Evolutionary conservation across 2,888 invertebrate genomes (phyloP), one percentile per base, ranked within the genome.

Genomic region (Flexamia atlantica): DNA sequence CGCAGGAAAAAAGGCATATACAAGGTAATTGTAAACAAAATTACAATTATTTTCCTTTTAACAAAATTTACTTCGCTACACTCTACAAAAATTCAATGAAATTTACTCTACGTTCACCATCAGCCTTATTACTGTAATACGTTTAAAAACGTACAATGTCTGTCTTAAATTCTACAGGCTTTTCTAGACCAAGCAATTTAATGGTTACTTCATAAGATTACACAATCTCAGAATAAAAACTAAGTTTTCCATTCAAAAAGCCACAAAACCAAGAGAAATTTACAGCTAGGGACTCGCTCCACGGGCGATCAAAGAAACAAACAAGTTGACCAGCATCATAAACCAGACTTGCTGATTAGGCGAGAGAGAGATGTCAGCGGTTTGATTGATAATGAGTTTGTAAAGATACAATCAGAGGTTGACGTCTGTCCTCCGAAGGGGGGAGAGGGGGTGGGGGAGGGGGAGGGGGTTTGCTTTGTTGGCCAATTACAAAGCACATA

Each of bases 381-480:
- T 32, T 20, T 72, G 72, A 72, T 72, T 72, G 72, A 72, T 72
- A 72, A 72, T 72, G 72, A 72, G 72, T 72, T 72, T 72, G 72
- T 36, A 72, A 72, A 72, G 72, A 72, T 72, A 72, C 72, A 72
- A 72, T 72, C 72, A 72, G 72, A 42, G 72, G 72, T 72, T 72
- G 72, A 36, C 42, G 72, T 72, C 20, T 72, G 72, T 72, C 72
- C 30, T 40, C 23, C n/a, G 9, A 20, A 23, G 20, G 72, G 72
- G 9, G 17, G 32, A 42, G 42, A 42, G 72, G 20, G 42, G 20
- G 72, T 40, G 9, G 17, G 32, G 72, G 42, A 20, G 42, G 20
- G 72, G 72, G 9, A n/a, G 32, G 72, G 42, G 72, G 72, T 17
- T 32, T 36, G 36, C 72, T 72, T 72, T 72, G 72, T 72, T 72